A percentile compares a stretch with the other conserved stretches of the same genome.
Evolutionary conservation across 2,113 vertebrate genomes (phyloP).

Genomic region (Toxostoma redivivum): DNA sequence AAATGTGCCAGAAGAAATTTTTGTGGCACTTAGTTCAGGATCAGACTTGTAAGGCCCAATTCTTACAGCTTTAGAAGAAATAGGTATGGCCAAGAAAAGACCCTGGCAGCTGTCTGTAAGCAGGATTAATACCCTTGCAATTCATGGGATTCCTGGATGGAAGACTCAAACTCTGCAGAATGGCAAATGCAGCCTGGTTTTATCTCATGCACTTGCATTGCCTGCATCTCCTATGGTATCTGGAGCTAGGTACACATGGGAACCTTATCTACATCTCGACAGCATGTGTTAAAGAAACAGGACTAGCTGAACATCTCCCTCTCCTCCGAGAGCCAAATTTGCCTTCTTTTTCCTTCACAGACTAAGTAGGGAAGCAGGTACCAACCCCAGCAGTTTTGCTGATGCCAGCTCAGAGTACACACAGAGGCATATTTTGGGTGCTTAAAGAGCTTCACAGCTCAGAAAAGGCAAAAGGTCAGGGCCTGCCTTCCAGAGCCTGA

Average conservation of each 20-base stretch:
- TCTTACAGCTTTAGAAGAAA: neutral
- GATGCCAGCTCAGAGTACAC: neutral
- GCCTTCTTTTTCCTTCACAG: neutral
- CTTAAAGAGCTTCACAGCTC: neutral
- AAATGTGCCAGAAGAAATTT: neutral
- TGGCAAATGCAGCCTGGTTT: neutral
- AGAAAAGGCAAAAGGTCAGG: neutral
- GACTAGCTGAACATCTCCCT: neutral
- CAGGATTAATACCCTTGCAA: neutral
- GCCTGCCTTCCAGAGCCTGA: neutral
- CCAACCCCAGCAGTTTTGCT: neutral
- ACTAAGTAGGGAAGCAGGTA: neutral
- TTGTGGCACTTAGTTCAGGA: constrained; percentile 4
- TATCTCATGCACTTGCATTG: neutral
- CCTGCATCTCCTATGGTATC: neutral
- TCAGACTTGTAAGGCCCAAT: constrained; percentile 9
- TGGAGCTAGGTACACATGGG: too few species aligned
- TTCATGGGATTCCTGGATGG: neutral
- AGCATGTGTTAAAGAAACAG: neutral
- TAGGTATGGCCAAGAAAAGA: constrained; percentile 3
- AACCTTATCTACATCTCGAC: neutral
- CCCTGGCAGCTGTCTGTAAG: neutral
- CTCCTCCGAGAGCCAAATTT: neutral
- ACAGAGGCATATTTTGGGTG: neutral
- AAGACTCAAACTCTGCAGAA: constrained; percentile 2